phyloP scores from a whole-genome alignment of 2,113 vertebrate species.

The Suncus etruscus region DNA sequence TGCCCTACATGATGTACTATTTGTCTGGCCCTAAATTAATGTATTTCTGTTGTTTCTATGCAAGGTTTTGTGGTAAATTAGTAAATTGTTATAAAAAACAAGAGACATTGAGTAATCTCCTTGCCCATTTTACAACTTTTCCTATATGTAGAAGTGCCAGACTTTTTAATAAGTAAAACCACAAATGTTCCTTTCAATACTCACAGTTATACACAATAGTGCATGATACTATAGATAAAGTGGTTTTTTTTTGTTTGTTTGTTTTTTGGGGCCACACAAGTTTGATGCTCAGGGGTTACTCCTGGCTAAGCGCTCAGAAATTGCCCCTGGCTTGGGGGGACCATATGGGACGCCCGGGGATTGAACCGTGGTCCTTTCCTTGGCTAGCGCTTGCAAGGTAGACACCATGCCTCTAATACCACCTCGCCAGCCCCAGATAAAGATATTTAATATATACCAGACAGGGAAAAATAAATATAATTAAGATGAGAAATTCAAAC shows the following conservation, averaged over 20 bases:
- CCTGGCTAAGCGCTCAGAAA: no score
- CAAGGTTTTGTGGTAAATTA: neutral
- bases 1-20: no score
- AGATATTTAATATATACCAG: conserved; percentile 30
- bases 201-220: neutral
- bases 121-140: neutral
- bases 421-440: no score
- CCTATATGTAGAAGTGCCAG: neutral
- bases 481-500: conserved; percentile 23
- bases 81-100: neutral
- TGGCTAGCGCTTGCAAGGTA: no score
- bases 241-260: no score
- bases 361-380: no score
- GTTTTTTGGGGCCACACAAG: no score
- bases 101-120: neutral
- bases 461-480: neutral
- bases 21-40: no score
- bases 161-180: neutral
- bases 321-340: no score
- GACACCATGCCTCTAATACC: no score
- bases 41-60: neutral
- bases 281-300: no score
- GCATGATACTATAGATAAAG: neutral
- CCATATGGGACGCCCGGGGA: no score
- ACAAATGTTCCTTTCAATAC: neutral